These are phyloP conservation scores for Anorthoa munda DNA, from an alignment of 2,888 invertebrate species.

Conservation along the genomic window DNA sequence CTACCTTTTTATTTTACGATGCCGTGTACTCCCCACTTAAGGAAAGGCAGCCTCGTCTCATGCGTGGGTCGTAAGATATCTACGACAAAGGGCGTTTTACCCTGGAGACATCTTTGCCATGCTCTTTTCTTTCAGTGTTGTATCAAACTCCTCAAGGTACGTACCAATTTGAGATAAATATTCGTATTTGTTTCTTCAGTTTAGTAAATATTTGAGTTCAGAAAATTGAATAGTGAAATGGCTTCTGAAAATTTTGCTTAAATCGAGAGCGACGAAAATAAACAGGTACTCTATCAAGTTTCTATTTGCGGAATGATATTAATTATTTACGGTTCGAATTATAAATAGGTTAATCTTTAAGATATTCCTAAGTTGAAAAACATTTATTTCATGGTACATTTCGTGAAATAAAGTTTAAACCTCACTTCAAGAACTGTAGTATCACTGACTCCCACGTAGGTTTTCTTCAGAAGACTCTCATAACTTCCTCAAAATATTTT, in stretches of 20 bases:
- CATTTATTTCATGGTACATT: neutral
- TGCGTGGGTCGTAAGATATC: conserved; percentile 36
- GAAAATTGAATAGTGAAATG: neutral
- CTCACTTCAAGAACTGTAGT: neutral
- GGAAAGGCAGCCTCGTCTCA: conserved; percentile 11
- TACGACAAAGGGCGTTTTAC: conserved; percentile 46
- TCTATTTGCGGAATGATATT: neutral
- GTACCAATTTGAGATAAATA: conserved; percentile 10
- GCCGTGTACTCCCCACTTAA: conserved; percentile 25
- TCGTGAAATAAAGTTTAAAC: neutral
- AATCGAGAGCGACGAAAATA: neutral
- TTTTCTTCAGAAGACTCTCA: neutral
- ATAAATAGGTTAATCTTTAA: neutral
- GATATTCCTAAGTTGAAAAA: neutral
- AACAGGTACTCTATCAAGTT: neutral
- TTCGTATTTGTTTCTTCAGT: neutral
- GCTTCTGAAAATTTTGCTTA: neutral
- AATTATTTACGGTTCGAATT: neutral
- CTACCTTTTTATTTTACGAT: conserved; percentile 30
- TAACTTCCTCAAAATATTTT: neutral
- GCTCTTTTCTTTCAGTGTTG: conserved; percentile 35
- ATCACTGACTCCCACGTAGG: neutral
- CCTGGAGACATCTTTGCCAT: conserved; percentile 40
- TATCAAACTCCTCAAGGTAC: neutral
- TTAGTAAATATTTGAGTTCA: neutral